Conservation (phyloP, 1,140 invertebrate genomes). For the Drosophila sturtevanti region DNA sequence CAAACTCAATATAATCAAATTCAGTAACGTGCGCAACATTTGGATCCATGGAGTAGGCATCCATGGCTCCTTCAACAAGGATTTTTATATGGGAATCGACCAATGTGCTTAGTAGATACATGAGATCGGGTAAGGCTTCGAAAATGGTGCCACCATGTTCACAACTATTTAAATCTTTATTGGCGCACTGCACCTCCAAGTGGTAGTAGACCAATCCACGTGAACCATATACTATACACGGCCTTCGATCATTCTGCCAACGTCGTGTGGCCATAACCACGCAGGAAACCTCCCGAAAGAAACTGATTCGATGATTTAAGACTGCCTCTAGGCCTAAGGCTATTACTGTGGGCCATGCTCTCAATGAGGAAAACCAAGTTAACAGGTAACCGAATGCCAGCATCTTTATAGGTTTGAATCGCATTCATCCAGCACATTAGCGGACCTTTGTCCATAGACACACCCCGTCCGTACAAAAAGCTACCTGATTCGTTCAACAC, state of each 20-base stretch:
- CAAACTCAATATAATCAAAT: slow-evolving; percentile 33
- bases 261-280: slow-evolving; percentile 99
- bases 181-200: slow-evolving; percentile 93
- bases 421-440: slow-evolving; percentile 96
- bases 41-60: slow-evolving; percentile 84
- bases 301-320: slow-evolving; percentile 84
- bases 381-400: slow-evolving; percentile 89
- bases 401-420: slow-evolving; percentile 92
- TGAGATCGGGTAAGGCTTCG: slow-evolving; percentile 93
- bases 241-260: slow-evolving; percentile 96
- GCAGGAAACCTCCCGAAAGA: slow-evolving; percentile 91
- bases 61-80: slow-evolving; percentile 87
- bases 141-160: slow-evolving; percentile 93
- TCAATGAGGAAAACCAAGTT: slow-evolving; percentile 98
- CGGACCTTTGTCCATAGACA: slow-evolving; percentile 96
- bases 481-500: slow-evolving; percentile 91
- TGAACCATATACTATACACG: slow-evolving; percentile 97
- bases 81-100: slow-evolving; percentile 91
- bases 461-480: slow-evolving; percentile 95
- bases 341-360: slow-evolving; percentile 98
- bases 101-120: slow-evolving; percentile 91
- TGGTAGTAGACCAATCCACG: slow-evolving; percentile 96
- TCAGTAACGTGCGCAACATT: slow-evolving; percentile 15
- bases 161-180: slow-evolving; percentile 96
- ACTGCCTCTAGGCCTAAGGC: slow-evolving; percentile 93